Evolutionary conservation across 2,797 vertebrate species (phyloP).

Genomic region (Tauraco hartlaubi): DNA sequence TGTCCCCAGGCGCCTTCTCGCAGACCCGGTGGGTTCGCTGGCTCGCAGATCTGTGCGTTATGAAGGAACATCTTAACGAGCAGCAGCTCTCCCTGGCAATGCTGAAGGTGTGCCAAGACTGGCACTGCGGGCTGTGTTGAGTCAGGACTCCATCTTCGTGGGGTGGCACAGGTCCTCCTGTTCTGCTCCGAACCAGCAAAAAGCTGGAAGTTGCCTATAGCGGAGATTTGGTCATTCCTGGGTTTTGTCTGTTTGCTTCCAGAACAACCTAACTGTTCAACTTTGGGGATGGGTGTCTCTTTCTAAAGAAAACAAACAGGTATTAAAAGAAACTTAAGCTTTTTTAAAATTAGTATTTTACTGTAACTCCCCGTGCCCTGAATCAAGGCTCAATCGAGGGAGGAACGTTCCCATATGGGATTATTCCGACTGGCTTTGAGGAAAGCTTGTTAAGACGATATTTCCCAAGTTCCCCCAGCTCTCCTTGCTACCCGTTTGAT

Average conservation of each 20-base stretch:
- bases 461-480: not conserved
- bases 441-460: not conserved
- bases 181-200: not conserved
- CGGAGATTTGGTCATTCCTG: not conserved
- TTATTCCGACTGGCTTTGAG: not conserved
- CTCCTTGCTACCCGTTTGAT: not conserved
- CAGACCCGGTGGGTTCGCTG: fast-evolving
- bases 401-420: fast-evolving
- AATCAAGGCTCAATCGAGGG: not conserved
- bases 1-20: fast-evolving
- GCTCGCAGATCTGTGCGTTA: fast-evolving
- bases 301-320: not conserved
- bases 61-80: not conserved
- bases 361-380: fast-evolving
- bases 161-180: fast-evolving
- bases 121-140: fast-evolving
- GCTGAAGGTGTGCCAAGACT: fast-evolving
- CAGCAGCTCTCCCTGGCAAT: not conserved
- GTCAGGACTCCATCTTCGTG: not conserved
- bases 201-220: not conserved
- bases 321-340: not conserved
- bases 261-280: not conserved
- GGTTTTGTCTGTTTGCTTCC: not conserved
- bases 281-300: not conserved
- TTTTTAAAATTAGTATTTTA: not conserved